Percentiles rank a stretch among this genome's conserved stretches.
These are phyloP conservation scores for Agonopterix subpropinquella DNA, from an alignment of 2,888 invertebrate species.

Conservation along the genomic window DNA sequence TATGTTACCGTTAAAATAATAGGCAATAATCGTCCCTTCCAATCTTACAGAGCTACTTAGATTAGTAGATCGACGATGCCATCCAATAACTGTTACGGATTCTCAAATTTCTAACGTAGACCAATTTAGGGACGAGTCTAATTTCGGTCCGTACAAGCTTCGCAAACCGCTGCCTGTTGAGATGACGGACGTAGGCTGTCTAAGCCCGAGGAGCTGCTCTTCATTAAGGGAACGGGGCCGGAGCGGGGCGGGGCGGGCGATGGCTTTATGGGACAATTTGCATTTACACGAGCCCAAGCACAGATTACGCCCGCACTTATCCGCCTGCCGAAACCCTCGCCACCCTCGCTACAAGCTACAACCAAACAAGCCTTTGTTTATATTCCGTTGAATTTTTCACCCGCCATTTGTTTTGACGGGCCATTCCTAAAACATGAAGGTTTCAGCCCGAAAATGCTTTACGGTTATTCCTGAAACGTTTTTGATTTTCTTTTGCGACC, in stretches of 20 bases:
- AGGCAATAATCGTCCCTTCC: slow-evolving; percentile 27
- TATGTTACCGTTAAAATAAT: slow-evolving; percentile 36
- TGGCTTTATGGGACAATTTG: slow-evolving; percentile 74
- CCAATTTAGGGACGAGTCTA: slow-evolving; percentile 53
- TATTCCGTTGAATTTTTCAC: slow-evolving; percentile 64
- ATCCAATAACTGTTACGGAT: slow-evolving; percentile 20
- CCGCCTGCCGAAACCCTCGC: slow-evolving; percentile 64
- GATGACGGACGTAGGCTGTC: slow-evolving; percentile 58
- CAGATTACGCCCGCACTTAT: slow-evolving; percentile 72
- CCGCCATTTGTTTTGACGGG: slow-evolving; percentile 65
- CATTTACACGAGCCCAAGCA: slow-evolving; percentile 73
- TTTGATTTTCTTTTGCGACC: slow-evolving; percentile 40
- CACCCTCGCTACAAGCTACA: slow-evolving; percentile 43
- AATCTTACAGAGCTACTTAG: slow-evolving; percentile 17
- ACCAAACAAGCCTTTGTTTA: slow-evolving; percentile 70
- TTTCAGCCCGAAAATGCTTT: slow-evolving; percentile 47
- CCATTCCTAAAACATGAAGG: slow-evolving; percentile 51
- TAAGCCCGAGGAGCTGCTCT: slow-evolving; percentile 61
- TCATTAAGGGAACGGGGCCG: slow-evolving; percentile 56
- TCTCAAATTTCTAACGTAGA: slow-evolving; percentile 4
- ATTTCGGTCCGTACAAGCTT: slow-evolving; percentile 53
- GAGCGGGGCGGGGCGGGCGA: slow-evolving; percentile 34
- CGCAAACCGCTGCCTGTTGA: slow-evolving; percentile 58
- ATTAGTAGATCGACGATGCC: slow-evolving; percentile 25
- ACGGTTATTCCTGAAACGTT: slow-evolving; percentile 25